phyloP scores from a whole-genome alignment of 2,888 invertebrate genomes.

The Calameuta pallipes region DNA sequence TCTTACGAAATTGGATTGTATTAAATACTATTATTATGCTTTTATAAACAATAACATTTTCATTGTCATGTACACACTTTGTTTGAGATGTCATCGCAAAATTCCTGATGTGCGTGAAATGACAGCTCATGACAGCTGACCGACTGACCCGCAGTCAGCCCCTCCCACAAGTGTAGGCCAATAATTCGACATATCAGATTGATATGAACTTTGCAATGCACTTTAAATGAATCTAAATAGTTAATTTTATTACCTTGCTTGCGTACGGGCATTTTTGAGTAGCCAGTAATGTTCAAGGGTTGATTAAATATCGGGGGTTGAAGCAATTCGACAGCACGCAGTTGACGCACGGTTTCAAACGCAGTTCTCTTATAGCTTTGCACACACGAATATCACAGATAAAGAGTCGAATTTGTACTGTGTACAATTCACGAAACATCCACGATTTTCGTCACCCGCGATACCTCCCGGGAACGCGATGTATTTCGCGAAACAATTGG shows the following conservation, averaged over 20 bases:
- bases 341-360: conserved; percentile 26
- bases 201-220: background rate
- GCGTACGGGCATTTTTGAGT: conserved; percentile 75
- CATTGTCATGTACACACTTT: background rate
- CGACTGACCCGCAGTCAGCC: conserved; percentile 38
- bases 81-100: background rate
- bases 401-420: background rate
- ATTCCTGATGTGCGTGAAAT: background rate
- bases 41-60: background rate
- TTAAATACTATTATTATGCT: background rate
- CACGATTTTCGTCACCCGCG: conserved; percentile 8
- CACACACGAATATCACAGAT: conserved; percentile 3
- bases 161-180: conserved; percentile 8
- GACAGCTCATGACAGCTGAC: conserved; percentile 38
- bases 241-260: conserved; percentile 76
- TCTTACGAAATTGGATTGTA: background rate
- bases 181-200: conserved; percentile 1
- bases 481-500: conserved; percentile 43
- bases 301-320: conserved; percentile 14
- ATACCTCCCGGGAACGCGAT: conserved; percentile 8
- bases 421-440: conserved; percentile 10
- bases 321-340: conserved; percentile 23
- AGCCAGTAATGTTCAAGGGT: conserved; percentile 16
- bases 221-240: conserved; percentile 32
- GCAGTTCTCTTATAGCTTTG: background rate